Evolutionary conservation across 92 coral and sea anemone genomes (phyloP), one percentile per base, ranked within the genome.

Genomic region (Epizoanthus ramosus): DNA sequence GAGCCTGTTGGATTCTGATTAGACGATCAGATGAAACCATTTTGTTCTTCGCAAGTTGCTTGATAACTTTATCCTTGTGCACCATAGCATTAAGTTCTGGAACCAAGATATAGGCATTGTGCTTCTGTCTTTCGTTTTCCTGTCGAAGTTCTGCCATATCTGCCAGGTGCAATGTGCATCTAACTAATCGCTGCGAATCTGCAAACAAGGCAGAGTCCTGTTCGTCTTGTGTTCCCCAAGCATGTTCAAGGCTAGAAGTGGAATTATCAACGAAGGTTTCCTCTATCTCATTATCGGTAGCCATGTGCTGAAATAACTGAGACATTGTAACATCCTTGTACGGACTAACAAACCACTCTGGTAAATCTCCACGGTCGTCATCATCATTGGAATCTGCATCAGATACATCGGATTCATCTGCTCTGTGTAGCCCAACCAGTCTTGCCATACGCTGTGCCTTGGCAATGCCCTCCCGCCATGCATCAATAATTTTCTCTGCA

Each of bases 361-460:
- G 80, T 31, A 56, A 74, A 31, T 31, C 25, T 22, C 65, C 64
- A 15, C 23, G 21, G 7, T 74, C 80, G 60, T 74, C 64, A 56
- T 74, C 64, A 28, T 74, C 80, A 28, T 56, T 25, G 80, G n/a
- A 12, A 74, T 47, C 61, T 18, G n/a, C 80, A 74, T 74, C 80
- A 74, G 64, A 47, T 4, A 15, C 61, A 45, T 19, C 60, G 39
- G 24, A 50, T 9, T 57, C 63, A 57, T 57, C 18, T 15, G 80
- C 57, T 56, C 33, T 56, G 45, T 74, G 41, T 23, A 45, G 37
- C n/a, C 80, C 80, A 74, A 74, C 64, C 7, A 74, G 60, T 56
- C 80, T 74, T 74, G 80, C 80, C 80, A 74, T 74, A 56, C 80
- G 80, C 24, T 74, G 64, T 24, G 83, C 83, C 64, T 56, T 77